Base-by-base conservation (phyloP, 1,140 invertebrate genomes). In the Catajapyx aquilonaris region DNA sequence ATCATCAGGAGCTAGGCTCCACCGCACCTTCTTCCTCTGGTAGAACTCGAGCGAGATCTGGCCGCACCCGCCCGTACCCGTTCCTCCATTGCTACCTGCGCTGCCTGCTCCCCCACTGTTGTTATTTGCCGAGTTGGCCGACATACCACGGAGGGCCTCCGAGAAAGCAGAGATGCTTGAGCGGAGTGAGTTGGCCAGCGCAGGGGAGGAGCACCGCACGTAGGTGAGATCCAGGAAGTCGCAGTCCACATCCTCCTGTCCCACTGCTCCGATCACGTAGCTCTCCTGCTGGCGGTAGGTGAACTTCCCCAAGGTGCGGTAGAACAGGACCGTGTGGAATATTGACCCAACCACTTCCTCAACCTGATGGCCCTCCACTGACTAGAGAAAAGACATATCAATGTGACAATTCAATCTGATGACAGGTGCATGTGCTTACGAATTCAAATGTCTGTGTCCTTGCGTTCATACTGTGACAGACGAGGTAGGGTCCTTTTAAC, bases 141-240 rank as follows among this genome's bases (percentile, higher is more conserved):
- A n/a, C n/a, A n/a, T n/a, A n/a, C n/a, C n/a, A 11, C 84, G 64
- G 22, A 94, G 57, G 20, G 77, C 71, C 49, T 90, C 80, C 31
- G 81, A 81, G 57, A 95, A 95, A 13, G 69, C 64, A 30, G 73
- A 73, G 38, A 94, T 81, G 50, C 88, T 81, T 35, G 69, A 64
- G 47, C 78, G 81, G 4, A 95, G 59, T 28, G 62, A 70, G 25
- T 69, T 62, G 34, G 78, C 73, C 2, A 96, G 61, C 33, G 68
- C 68, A 2, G 71, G 62, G 2, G 86, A 93, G 34, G 81, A 76
- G 60, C 85, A 88, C 55, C 86, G 85, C 57, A 72, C 88, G 59
- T 96, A 96, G 20, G 88, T 94, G 48, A 94, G 81, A 59, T 95
- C 88, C 44, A 97, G 83, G 54, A 91, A 94, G 60, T 95, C 84